phyloP scores from a whole-genome alignment of 2,888 invertebrate genomes.

The Helicoverpa assulta region DNA sequence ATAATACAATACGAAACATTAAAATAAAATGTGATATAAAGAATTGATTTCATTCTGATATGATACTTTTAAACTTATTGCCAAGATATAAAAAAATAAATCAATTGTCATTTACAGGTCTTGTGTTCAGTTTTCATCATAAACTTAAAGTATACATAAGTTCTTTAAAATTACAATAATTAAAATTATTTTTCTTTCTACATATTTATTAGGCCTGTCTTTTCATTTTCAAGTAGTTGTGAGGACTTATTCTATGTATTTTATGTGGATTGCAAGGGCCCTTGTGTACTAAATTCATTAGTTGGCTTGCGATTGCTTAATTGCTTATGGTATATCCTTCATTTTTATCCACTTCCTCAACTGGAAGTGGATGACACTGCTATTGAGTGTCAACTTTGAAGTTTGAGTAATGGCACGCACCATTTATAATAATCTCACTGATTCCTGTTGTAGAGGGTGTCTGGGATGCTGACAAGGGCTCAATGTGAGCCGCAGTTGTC shows the following conservation, averaged over 20 bases:
- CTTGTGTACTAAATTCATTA: neutral
- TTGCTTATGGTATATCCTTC: slow-evolving; percentile 67
- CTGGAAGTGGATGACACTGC: slow-evolving; percentile 83
- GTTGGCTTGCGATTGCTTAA: slow-evolving; percentile 30
- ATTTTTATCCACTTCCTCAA: slow-evolving; percentile 81
- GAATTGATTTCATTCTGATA: no score
- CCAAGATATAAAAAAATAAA: no score
- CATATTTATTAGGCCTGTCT: slow-evolving; percentile 1
- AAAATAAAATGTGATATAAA: no score
- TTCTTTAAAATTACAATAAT: no score
- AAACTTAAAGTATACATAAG: no score
- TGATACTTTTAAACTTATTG: no score
- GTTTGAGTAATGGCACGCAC: slow-evolving; percentile 83
- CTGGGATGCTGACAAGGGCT: slow-evolving; percentile 75
- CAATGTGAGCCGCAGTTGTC: slow-evolving; percentile 78
- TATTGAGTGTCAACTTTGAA: slow-evolving; percentile 87
- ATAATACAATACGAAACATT: no score
- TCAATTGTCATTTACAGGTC: no score
- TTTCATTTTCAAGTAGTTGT: neutral
- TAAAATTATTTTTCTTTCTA: no score
- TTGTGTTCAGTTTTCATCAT: no score
- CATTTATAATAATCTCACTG: slow-evolving; percentile 84
- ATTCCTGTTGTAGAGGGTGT: slow-evolving; percentile 79
- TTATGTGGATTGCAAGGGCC: neutral
- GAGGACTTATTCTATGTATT: neutral